These are phyloP conservation scores for Scyliorhinus canicula DNA, from an alignment of 2,797 vertebrate species.

Conservation along the genomic window DNA sequence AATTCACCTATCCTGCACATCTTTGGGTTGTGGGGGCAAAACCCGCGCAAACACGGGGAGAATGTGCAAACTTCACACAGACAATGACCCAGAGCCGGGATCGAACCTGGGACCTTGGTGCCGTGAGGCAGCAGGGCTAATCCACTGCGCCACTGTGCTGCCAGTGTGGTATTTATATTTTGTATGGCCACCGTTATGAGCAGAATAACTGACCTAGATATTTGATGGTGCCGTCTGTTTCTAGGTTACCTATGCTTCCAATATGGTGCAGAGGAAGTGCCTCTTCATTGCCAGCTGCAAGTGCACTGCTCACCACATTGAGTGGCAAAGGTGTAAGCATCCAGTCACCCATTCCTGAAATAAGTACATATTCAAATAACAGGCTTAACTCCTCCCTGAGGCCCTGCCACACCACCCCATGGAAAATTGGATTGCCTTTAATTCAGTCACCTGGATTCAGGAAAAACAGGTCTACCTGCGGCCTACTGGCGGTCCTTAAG, in stretches of 20 bases:
- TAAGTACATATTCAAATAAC: background rate
- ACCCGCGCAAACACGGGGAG: no score
- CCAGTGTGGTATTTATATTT: conserved; percentile 49
- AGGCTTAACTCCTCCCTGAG: background rate
- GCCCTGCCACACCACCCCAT: no score
- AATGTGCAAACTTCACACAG: no score
- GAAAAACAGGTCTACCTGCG: background rate
- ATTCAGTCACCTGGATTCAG: background rate
- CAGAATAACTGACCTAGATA: background rate
- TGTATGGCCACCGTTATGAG: background rate
- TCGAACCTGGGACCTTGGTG: no score
- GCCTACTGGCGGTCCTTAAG: background rate
- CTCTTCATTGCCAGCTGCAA: background rate
- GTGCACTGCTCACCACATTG: background rate
- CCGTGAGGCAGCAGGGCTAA: no score
- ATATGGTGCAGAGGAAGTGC: background rate
- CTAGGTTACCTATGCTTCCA: background rate
- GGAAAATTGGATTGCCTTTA: background rate
- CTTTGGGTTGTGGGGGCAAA: no score
- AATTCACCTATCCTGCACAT: no score
- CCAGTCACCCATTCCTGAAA: background rate
- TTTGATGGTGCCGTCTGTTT: background rate
- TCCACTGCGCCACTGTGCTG: no score
- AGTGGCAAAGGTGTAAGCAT: background rate
- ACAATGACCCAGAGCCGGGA: no score